Evolutionary conservation across 2,113 vertebrate species (phyloP), one percentile per base, ranked within the genome.

Genomic region (Centropristis striata): DNA sequence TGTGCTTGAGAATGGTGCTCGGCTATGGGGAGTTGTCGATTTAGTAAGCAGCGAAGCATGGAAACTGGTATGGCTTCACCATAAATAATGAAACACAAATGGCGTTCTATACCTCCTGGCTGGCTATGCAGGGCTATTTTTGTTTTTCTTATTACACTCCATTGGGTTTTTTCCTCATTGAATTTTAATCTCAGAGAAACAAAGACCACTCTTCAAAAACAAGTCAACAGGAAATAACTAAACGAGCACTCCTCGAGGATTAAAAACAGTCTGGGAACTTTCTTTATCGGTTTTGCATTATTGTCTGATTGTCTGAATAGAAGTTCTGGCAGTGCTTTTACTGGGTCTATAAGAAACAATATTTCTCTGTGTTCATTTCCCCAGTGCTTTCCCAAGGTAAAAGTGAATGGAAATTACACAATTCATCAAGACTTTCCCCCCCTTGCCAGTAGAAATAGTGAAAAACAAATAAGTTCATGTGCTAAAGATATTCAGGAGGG

Each of bases 21-120:
- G 39, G 77, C 84, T 83, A 72, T 73, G 57, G 78, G 85, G 86
- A 80, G 81, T 67, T 84, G 90, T 80, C 49, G 79, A 90, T 92
- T 94, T 93, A 89, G 84, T 82, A 76, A 86, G 86, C 90, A 90
- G 71, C 67, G 81, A 78, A 90, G 93, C 92, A 50, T 88, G 80
- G 61, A 71, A 80, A 49, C 84, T 86, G 64, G 67, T 75, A 79
- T 74, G 25, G 75, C 71, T 83, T 87, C 80, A 70, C 60, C 49
- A 81, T 90, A 81, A 90, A 91, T 91, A 93, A 92, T 91, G 85
- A 90, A 92, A 88, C 82, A 82, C 86, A 88, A 90, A 88, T 85
- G 70, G 73, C n/a, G 15, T 69, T 73, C 74, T 81, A 68, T 75
- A 86, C 85, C 92, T 92, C 58, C 91, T 79, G 90, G 91, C 90